Conservation (phyloP, 2,113 vertebrate species). For the cat (Felis catus) region F.catus_Fca126_mat1.0 CM031412.1:146879001-146879500, state of each 20-base stretch:
- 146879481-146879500: neutral
- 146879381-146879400: neutral
- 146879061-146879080: constrained; percentile 25
- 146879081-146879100: constrained; percentile 4
- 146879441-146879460: neutral
- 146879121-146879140: neutral
- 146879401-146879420: neutral
- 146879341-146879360: constrained; percentile 69
- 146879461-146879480: neutral
- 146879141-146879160: neutral
- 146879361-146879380: constrained; percentile 56
- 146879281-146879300: neutral
- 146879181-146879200: constrained; percentile 10
- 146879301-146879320: neutral
- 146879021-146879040: constrained; percentile 65
- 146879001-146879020: constrained; percentile 66
- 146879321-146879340: constrained; percentile 30
- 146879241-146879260: constrained; percentile 10
- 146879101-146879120: neutral
- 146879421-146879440: neutral
- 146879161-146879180: neutral
- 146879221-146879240: constrained; percentile 48
- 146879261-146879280: constrained; percentile 13
- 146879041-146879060: constrained; percentile 50
- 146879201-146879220: neutral